phyloP scores from a whole-genome alignment of 2,113 vertebrate genomes.

The Passer montanus region DNA sequence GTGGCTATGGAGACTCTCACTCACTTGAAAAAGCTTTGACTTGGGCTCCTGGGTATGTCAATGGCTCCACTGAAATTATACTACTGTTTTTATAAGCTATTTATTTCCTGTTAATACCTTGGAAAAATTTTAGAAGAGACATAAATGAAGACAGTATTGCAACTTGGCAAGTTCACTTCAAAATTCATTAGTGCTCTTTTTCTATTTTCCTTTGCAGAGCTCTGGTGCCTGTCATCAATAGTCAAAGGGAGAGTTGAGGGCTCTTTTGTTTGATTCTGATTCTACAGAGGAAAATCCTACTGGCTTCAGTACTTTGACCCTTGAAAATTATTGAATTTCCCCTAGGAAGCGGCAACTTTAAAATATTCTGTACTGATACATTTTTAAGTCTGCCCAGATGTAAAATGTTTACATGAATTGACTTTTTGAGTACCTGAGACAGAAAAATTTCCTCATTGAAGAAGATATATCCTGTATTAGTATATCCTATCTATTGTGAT shows the following conservation, averaged over 20 bases:
- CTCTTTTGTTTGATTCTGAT: slow-evolving; percentile 6
- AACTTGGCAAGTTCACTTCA: slow-evolving; percentile 36
- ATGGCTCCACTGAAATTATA: slow-evolving; percentile 28
- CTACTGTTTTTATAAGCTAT: slow-evolving; percentile 53
- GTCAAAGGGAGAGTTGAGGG: background rate
- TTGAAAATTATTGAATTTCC: slow-evolving; percentile 31
- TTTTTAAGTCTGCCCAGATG: slow-evolving; percentile 56
- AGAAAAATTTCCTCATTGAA: slow-evolving; percentile 38
- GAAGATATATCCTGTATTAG: background rate
- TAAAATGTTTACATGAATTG: slow-evolving; percentile 35
- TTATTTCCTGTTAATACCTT: slow-evolving; percentile 57
- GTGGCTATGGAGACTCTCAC: background rate
- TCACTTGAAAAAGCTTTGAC: background rate
- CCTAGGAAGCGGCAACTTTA: slow-evolving; percentile 24
- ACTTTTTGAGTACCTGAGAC: background rate
- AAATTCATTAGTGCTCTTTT: slow-evolving; percentile 22
- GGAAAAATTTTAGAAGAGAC: slow-evolving; percentile 52
- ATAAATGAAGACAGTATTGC: slow-evolving; percentile 42
- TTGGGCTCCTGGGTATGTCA: slow-evolving; percentile 18
- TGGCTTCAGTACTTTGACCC: slow-evolving; percentile 21
- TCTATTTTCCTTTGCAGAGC: slow-evolving; percentile 9
- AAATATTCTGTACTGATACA: slow-evolving; percentile 10
- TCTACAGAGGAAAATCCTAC: slow-evolving; percentile 14
- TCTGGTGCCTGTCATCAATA: slow-evolving; percentile 28
- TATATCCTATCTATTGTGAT: slow-evolving; percentile 17